A percentile compares a stretch with the other conserved stretches of the same genome.
Conservation (phyloP, 2,113 vertebrate genomes). For the Turdus rufiventris region DNA sequence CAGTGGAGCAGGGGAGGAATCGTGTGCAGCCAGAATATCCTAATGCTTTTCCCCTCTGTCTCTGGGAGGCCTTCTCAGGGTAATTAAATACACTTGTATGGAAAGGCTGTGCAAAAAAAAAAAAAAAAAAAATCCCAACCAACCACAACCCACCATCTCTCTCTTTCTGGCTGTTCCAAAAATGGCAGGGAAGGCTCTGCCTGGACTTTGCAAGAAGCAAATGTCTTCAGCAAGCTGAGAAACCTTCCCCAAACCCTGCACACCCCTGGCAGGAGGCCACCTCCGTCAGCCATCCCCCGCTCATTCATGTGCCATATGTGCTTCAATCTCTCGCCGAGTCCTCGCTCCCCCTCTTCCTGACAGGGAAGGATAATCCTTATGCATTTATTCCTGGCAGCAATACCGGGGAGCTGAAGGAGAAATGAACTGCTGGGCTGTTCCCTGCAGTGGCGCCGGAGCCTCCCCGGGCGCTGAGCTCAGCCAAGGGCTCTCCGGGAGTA, state of each 20-base stretch:
- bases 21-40: not conserved
- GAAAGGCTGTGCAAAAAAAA: not conserved
- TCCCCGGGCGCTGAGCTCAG: not conserved
- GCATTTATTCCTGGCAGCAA: constrained; percentile 55
- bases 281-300: constrained; percentile 4
- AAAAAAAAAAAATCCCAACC: not conserved
- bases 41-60: constrained; percentile 35
- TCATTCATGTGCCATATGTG: constrained; percentile 17
- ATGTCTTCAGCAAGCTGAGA: not conserved
- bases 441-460: not conserved
- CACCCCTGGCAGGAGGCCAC: constrained; percentile 38
- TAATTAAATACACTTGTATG: constrained; percentile 25
- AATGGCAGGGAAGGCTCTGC: not conserved
- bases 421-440: constrained; percentile 27
- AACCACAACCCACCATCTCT: not conserved
- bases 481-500: constrained; percentile 13
- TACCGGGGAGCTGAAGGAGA: not conserved
- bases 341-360: constrained; percentile 21
- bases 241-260: not conserved
- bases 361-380: constrained; percentile 50
- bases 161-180: not conserved
- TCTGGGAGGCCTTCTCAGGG: constrained; percentile 41
- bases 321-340: not conserved
- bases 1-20: not conserved
- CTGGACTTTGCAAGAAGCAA: not conserved